phyloP scores from a whole-genome alignment of 2,113 vertebrate species.

The Callopanchax toddi region DNA sequence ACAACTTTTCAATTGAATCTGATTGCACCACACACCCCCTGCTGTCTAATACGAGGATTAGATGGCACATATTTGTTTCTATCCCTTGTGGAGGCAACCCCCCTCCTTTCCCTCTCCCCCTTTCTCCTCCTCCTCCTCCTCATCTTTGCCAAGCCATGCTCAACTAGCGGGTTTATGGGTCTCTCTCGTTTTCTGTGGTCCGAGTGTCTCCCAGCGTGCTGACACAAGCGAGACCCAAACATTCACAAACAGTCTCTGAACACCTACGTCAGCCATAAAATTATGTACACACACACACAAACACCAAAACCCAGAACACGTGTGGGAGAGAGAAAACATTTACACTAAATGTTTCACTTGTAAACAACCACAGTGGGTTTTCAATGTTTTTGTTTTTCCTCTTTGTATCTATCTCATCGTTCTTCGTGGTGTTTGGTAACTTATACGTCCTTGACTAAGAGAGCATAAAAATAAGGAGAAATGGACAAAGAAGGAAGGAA shows the following conservation, averaged over 20 bases:
- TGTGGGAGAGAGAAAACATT: constrained; percentile 16
- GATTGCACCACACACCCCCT: constrained; percentile 62
- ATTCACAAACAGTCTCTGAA: constrained; percentile 49
- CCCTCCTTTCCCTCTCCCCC: constrained; percentile 40
- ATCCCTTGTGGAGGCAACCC: constrained; percentile 43
- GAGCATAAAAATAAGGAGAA: background rate
- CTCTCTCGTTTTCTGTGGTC: constrained; percentile 55
- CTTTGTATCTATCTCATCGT: background rate
- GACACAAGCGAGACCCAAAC: constrained; percentile 54
- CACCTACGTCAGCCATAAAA: constrained; percentile 39
- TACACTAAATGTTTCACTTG: constrained; percentile 27
- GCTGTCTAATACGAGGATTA: constrained; percentile 67
- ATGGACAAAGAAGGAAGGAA: no score
- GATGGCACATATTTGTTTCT: constrained; percentile 61
- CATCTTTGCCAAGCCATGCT: constrained; percentile 28
- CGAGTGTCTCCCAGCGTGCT: constrained; percentile 56
- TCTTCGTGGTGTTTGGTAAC: background rate
- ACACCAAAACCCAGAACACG: constrained; percentile 2
- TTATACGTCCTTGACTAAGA: background rate
- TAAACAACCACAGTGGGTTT: constrained; percentile 9
- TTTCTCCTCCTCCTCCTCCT: constrained; percentile 40
- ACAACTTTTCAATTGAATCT: constrained; percentile 37
- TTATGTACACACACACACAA: background rate
- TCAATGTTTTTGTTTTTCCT: constrained; percentile 5
- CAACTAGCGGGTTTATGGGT: constrained; percentile 63